Conservation (phyloP, 2,888 invertebrate species). For the Portevinia maculata region DNA sequence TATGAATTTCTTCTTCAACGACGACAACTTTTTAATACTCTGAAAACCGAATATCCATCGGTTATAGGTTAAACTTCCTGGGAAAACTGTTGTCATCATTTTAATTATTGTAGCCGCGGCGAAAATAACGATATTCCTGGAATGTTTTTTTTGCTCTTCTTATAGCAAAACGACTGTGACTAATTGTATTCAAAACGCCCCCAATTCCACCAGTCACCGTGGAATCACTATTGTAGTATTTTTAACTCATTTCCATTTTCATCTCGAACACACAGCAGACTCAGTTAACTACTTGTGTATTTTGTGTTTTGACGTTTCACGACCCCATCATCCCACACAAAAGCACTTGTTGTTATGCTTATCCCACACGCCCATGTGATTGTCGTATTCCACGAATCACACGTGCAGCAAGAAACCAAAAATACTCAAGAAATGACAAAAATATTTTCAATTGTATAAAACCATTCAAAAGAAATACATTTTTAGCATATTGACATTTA, state of each 20-base stretch:
- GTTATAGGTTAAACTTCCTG: no score
- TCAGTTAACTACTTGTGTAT: background rate
- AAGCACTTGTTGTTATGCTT: constrained; percentile 8
- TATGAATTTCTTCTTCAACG: no score
- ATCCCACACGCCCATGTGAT: constrained; percentile 33
- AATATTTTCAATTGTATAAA: constrained; percentile 14
- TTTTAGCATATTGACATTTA: constrained; percentile 57
- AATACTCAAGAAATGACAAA: constrained; percentile 5
- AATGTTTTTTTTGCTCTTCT: background rate
- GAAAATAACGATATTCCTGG: no score
- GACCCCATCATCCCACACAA: background rate
- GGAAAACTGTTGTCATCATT: no score
- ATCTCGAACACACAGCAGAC: background rate
- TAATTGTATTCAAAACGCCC: background rate
- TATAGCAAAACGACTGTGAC: constrained; percentile 8
- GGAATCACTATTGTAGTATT: constrained; percentile 11
- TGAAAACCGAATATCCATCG: no score
- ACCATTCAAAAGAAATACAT: constrained; percentile 14
- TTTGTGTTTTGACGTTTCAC: constrained; percentile 9
- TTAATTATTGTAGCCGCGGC: no score
- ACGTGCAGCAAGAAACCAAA: constrained; percentile 26
- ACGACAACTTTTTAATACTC: no score
- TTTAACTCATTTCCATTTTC: constrained; percentile 13
- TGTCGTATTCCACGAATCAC: constrained; percentile 44
- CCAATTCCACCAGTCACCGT: constrained; percentile 9